Evolutionary conservation across 2,888 invertebrate genomes (phyloP), one percentile per base, ranked within the genome.

Genomic region (Napeogenes inachia): DNA sequence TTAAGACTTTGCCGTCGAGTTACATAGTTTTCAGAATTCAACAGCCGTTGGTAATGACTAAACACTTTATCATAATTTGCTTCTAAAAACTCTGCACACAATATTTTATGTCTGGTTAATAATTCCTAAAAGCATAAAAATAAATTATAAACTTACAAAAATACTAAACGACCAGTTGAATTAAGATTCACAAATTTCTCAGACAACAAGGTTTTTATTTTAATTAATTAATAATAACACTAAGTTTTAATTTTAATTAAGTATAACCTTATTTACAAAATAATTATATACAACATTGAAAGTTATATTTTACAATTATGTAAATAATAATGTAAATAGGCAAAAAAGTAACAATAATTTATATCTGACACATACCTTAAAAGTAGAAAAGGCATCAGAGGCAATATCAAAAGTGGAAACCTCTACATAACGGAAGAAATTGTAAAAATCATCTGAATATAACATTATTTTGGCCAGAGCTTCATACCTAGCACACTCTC

Each of bases 331-430:
- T 21, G 21, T 21, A 21, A 21, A 21, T 21, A 21, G 21, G 21
- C 21, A 21, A 21, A 21, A 21, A 21, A 21, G 21, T n/a, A n/a
- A 53, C n/a, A 53, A 47, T 38, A 56, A 45, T 13, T 21, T 47
- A 3, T 70, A 59, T 55, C 63, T 69, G 65, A 65, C 57, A 72
- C 71, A 57, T 85, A 98, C 98, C 95, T 99, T 99, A 93, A 99
- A 99, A 74, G 99, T 99, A 85, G 99, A 98, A 92, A 99, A 99
- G 91, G 99, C 99, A 95, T 99, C 99, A 73, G 99, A 99, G 84
- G 99, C 99, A 84, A 99, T 99, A 93, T 99, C 99, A 93, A 99
- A 99, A 73, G 99, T 99, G 74, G 99, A 99, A 74, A 99, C 98
- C 92, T 99, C 99, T 78, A 99, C 99, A 87, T 99, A 99, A 89